Evolutionary conservation across 2,888 invertebrate genomes (phyloP).

Genomic region (Lasioglossum figueresi): DNA sequence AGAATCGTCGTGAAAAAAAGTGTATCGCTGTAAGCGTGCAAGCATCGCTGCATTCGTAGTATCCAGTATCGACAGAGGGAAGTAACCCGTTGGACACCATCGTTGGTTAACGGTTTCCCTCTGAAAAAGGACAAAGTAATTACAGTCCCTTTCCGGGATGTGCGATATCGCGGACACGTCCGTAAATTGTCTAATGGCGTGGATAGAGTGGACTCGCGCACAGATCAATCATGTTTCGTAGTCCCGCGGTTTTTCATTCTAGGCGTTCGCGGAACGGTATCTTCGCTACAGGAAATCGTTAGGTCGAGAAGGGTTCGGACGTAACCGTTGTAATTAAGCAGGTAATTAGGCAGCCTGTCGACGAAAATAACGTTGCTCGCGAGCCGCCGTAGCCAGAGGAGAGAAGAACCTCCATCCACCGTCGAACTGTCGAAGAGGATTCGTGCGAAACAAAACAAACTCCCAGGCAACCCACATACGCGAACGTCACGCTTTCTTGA

Average conservation of each 20-base stretch:
- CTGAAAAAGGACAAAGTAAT: constrained; percentile 41
- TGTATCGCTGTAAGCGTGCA: too few species aligned
- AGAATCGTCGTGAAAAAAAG: too few species aligned
- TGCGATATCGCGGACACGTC: constrained; percentile 30
- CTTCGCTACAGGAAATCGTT: constrained; percentile 37
- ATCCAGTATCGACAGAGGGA: constrained; percentile 18
- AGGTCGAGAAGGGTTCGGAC: neutral
- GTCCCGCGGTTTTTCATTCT: constrained; percentile 1
- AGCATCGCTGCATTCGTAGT: too few species aligned
- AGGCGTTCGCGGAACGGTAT: constrained; percentile 29
- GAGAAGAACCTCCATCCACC: neutral
- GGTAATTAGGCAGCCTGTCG: constrained; percentile 20
- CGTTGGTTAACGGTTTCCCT: constrained; percentile 31
- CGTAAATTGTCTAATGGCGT: constrained; percentile 52
- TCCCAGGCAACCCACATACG: constrained; percentile 30
- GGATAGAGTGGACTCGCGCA: constrained; percentile 44
- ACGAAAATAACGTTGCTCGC: constrained; percentile 13
- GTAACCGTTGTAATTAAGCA: constrained; percentile 37
- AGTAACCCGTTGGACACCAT: constrained; percentile 31
- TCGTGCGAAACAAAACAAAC: constrained; percentile 37
- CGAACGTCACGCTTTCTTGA: constrained; percentile 48
- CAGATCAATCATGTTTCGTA: constrained; percentile 51
- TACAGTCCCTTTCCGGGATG: constrained; percentile 47
- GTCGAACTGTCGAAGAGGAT: neutral
- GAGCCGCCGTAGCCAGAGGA: neutral